Evolutionary conservation across 2,888 invertebrate species (phyloP).

Genomic region (Microplitis deprimator): DNA sequence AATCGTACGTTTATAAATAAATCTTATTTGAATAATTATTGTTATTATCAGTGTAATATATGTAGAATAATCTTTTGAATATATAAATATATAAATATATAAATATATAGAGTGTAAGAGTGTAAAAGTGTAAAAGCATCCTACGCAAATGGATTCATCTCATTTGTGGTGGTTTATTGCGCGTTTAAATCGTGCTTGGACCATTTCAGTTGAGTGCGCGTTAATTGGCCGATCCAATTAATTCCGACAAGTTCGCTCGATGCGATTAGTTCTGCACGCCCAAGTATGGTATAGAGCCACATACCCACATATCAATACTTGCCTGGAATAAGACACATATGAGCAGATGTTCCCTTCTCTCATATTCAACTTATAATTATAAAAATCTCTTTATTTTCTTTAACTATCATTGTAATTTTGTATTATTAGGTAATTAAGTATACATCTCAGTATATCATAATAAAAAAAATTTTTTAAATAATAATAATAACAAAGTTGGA

Average conservation of each 20-base stretch:
- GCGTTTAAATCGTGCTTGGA: conserved; percentile 52
- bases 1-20: too few species aligned
- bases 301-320: conserved; percentile 45
- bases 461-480: background rate
- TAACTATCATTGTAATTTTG: background rate
- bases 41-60: too few species aligned
- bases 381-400: background rate
- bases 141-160: conserved; percentile 47
- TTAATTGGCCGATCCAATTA: conserved; percentile 71
- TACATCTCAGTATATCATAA: too few species aligned
- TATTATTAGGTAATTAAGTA: background rate
- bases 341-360: background rate
- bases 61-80: background rate
- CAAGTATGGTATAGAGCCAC: conserved; percentile 23
- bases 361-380: background rate
- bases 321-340: background rate
- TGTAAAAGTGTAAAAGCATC: conserved; percentile 24
- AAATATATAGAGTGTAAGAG: background rate
- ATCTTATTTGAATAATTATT: too few species aligned
- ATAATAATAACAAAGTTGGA: conserved; percentile 21
- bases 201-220: conserved; percentile 66
- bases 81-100: background rate
- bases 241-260: conserved; percentile 69
- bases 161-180: conserved; percentile 59
- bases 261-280: conserved; percentile 62